Base-by-base conservation (phyloP, 1,140 invertebrate species). In the Linepithema humile region DNA sequence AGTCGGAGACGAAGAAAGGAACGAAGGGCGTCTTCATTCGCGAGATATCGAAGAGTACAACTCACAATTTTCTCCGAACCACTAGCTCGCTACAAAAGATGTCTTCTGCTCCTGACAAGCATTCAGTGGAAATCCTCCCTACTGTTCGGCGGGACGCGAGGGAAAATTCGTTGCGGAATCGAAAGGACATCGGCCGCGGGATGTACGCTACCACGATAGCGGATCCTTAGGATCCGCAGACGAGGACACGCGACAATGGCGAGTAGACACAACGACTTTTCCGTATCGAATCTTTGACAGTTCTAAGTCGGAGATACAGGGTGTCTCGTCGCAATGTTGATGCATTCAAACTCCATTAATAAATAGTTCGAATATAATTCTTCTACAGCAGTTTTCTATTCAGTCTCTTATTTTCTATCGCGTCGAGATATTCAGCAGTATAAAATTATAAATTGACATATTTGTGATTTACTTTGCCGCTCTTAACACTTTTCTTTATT, bases 31-130 rank as follows among this genome's bases (percentile, higher is more conserved):
- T 80, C 90, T 91, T 91, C 86, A 89, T 91, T 91, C 89, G 89
- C 85, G 84, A 82, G 83, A 90, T 89, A 88, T 90, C 86, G 84
- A 89, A 86, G 84, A 87, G 90, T 92, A 92, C 91, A 92, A 92
- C 88, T 92, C 90, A 93, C 92, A 94, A 93, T 94, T 94, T 94
- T 93, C 91, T 85, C 88, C 90, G 90, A 91, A 93, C 92, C 92
- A 94, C 91, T 92, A 93, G 90, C 88, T 72, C 90, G 87, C 91
- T 88, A 94, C 93, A 94, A 94, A 92, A 88, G 92, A 92, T 90
- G 89, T 91, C 92, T 92, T 92, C 93, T 94, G 94, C 85, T 85
- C 73, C 87, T 94, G 94, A 94, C 94, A 94, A 93, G 93, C 93
- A 94, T 94, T 94, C 92, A 94, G 83, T 62, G 67, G 75, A 73